Evolutionary conservation across 2,888 invertebrate genomes (phyloP), one percentile per base, ranked within the genome.

Genomic region (Cremastobaeus sp.): DNA sequence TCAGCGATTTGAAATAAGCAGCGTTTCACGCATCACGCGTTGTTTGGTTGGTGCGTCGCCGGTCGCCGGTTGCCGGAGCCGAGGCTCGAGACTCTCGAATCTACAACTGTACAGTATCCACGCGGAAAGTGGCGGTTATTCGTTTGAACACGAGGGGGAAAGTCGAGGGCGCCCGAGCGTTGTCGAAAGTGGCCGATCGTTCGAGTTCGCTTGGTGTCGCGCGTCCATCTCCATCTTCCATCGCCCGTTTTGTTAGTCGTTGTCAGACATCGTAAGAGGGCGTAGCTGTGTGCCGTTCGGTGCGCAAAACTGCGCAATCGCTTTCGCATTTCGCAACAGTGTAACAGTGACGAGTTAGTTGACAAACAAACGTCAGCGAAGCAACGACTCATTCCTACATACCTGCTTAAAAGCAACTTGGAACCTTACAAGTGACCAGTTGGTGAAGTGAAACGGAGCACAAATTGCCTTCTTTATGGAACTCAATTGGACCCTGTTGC

Each of bases 71-170:
- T 32, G 25, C 79, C n/a, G n/a, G n/a, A n/a, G n/a, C n/a, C n/a
- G n/a, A n/a, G n/a, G n/a, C n/a, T n/a, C n/a, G n/a, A n/a, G 79
- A 80, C 81, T 77, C 21, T 45, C 25, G 65, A 83, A 77, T 79
- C 76, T 84, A 83, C 76, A 20, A 25, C 4, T 6, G 8, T 25
- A 4, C 52, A 32, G 59, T 59, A 59, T 45, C 59, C 59, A 68
- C 52, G 74, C 74, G 68, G 78, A 79, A 78, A 85, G 83, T 82
- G 85, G 83, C 85, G 85, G 86, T 85, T 86, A 83, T 79, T 77
- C 78, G 77, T 30, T 69, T 55, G 34, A 34, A 14, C 12, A 57
- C 74, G 55, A 64, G 64, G 71, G 68, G 70, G 65, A 25, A 57
- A 59, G 45, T 48, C 73, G 74, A 54, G 4, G 18, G 1, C 9